These are phyloP conservation scores for Eciton burchellii DNA, from an alignment of 1,140 invertebrate species.

Conservation along the genomic window DNA sequence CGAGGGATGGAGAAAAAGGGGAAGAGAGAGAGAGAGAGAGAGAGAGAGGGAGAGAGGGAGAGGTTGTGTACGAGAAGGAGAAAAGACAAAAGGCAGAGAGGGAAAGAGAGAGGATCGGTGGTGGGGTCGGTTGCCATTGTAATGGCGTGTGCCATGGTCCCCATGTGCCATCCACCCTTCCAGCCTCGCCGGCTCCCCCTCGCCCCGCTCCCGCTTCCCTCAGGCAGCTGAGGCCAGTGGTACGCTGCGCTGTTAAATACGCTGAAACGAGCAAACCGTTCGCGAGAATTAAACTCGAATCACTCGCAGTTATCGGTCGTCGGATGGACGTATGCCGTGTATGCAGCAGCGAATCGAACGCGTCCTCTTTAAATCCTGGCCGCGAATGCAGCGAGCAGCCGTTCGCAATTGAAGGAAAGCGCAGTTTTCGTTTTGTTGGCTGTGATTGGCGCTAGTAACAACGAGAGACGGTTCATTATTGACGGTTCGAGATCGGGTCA, in stretches of 20 bases:
- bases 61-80: background rate
- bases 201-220: no score
- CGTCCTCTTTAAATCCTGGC: constrained; percentile 72
- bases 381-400: constrained; percentile 51
- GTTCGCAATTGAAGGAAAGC: constrained; percentile 73
- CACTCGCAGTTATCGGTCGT: constrained; percentile 72
- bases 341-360: constrained; percentile 61
- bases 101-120: constrained; percentile 43
- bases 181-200: no score
- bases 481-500: background rate
- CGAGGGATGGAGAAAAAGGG: background rate
- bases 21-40: background rate
- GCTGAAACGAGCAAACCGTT: constrained; percentile 74
- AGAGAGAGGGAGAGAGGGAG: constrained; percentile 26
- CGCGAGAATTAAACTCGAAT: constrained; percentile 72
- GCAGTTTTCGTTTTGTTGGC: constrained; percentile 64
- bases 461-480: constrained; percentile 2
- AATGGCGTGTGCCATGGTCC: constrained; percentile 77
- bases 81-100: background rate
- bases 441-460: constrained; percentile 55
- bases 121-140: constrained; percentile 72
- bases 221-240: constrained; percentile 67
- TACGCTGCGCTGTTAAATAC: constrained; percentile 74
- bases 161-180: constrained; percentile 74
- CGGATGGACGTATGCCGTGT: constrained; percentile 68